Base-by-base conservation (phyloP, 2,797 vertebrate genomes). In the Pseudotriccus pelzelni region DNA sequence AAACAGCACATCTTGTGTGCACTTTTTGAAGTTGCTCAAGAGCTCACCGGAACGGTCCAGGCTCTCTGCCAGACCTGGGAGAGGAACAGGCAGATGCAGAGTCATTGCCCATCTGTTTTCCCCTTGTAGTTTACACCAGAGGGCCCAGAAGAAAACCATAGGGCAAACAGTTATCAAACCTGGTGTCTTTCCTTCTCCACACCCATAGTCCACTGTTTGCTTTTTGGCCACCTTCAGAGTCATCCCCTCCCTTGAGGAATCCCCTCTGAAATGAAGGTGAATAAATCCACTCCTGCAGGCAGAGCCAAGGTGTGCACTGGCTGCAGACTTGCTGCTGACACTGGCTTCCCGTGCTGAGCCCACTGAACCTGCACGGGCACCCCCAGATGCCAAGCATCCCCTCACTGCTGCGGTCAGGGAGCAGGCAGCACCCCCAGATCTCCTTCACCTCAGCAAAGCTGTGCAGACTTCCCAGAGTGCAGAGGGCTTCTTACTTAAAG, bases 361-460 rank as follows among this genome's bases (percentile, higher is more conserved):
- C 60, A 1, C 56, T 3, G 41, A 46, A 11, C 10, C n/a, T 27
- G 12, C 17, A 30, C 16, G 62, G 14, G 1, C 19, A 17, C 36
- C 22, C 20, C 20, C 11, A 50, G 24, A 5, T 2, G 0, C 25
- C 0, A 3, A 64, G 25, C n/a, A 28, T 9, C 53, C 15, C 10
- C 0, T 3, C 9, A 1, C 11, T 34, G 43, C 73, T 82, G 60
- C 41, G 23, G 22, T 12, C 66, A 14, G 36, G 44, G 12, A 19
- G 24, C 0, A 4, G 37, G 17, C 53, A 86, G n/a, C 6, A 81
- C 20, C 19, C 52, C 47, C 0, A 0, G 2, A 6, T 15, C 53
- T 34, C 30, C 36, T 60, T 22, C 59, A 39, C 8, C 73, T 53
- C 55, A 28, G 59, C 36, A 78, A 63, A 39, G 36, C 39, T 46